A percentile compares a stretch with the other conserved stretches of the same genome.
These are phyloP conservation scores for Neomorphus geoffroyi DNA, from an alignment of 2,797 vertebrate genomes.

Conservation along the genomic window DNA sequence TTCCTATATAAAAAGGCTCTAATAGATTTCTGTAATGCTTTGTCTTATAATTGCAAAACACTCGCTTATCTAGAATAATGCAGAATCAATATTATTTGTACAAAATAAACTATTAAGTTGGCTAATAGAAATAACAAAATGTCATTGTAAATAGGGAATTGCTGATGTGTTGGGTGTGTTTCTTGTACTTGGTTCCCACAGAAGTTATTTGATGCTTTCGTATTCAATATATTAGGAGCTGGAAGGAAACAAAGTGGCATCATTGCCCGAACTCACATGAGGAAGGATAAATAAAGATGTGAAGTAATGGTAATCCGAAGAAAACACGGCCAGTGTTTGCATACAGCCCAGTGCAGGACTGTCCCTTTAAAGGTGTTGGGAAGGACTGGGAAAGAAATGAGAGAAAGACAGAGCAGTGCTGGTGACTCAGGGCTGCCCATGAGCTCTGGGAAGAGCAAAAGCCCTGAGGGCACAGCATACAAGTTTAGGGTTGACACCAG, in stretches of 20 bases:
- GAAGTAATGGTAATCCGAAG: not conserved
- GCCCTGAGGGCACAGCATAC: not conserved
- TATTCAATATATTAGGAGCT: not conserved
- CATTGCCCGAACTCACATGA: not conserved
- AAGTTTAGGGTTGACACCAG: not conserved
- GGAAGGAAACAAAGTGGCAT: not conserved
- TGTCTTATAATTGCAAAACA: not conserved
- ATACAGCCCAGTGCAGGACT: not conserved
- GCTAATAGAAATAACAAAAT: not conserved
- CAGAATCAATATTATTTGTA: not conserved
- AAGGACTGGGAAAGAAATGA: not conserved
- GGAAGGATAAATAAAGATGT: not conserved
- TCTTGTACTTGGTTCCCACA: not conserved
- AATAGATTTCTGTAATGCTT: not conserved
- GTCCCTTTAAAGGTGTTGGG: fast-evolving
- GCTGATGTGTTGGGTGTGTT: not conserved
- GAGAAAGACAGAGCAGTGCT: not conserved
- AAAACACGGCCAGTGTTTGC: not conserved
- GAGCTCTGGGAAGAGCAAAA: not conserved
- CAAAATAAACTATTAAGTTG: not conserved
- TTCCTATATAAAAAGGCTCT: not conserved
- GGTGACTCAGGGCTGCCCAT: not conserved
- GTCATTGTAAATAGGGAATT: not conserved
- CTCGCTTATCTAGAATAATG: not conserved
- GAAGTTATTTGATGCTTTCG: not conserved